Conservation (phyloP, 2,888 invertebrate genomes). For the Panzeria rudis region DNA sequence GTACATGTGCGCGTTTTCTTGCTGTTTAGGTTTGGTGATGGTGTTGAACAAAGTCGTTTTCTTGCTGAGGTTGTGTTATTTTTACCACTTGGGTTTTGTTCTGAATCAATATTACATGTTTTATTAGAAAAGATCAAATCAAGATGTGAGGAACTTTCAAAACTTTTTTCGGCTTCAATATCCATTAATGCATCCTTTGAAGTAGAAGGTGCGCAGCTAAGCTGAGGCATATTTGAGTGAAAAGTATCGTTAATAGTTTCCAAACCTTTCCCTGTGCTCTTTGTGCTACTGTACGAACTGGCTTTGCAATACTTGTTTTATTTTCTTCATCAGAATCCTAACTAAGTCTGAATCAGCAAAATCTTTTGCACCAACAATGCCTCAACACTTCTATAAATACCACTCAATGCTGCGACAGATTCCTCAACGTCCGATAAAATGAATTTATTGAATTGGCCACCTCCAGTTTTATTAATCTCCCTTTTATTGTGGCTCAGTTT, state of each 20-base stretch:
- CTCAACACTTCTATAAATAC: too few relatives aligned
- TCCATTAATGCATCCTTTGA: background rate
- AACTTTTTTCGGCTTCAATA: background rate
- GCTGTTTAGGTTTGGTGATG: background rate
- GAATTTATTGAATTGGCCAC: too few relatives aligned
- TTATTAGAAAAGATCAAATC: background rate
- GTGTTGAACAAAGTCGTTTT: constrained; percentile 1
- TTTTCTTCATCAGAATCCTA: too few relatives aligned
- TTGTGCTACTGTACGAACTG: too few relatives aligned
- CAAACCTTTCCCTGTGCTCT: background rate
- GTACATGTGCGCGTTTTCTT: too few relatives aligned
- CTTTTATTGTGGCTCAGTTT: too few relatives aligned
- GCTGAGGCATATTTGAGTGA: constrained; percentile 2
- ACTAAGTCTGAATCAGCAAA: too few relatives aligned
- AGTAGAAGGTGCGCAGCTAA: constrained; percentile 12
- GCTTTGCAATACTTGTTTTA: too few relatives aligned
- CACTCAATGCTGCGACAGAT: too few relatives aligned
- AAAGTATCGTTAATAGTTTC: background rate
- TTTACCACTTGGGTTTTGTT: constrained; percentile 5
- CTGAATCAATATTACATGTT: background rate
- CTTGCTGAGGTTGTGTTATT: background rate
- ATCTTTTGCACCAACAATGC: too few relatives aligned
- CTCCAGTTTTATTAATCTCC: too few relatives aligned
- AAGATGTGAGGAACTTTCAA: constrained; percentile 9
- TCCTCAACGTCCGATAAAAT: too few relatives aligned